phyloP scores from a whole-genome alignment of 2,113 vertebrate species.

The Xyrauchen texanus region DNA sequence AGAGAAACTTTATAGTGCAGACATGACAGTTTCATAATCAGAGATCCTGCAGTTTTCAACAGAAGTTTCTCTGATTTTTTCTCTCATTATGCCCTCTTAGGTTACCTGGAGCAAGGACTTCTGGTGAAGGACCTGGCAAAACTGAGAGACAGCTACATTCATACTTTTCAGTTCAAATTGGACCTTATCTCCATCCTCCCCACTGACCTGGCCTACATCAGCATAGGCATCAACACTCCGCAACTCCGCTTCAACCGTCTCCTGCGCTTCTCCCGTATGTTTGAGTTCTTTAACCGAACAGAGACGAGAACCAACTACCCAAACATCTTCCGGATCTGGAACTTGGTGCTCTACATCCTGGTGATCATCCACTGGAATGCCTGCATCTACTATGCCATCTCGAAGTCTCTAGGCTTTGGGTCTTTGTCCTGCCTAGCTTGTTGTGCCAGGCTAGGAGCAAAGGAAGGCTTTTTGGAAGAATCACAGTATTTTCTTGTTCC shows the following conservation, averaged over 20 bases:
- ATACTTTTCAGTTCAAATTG: slow-evolving; percentile 91
- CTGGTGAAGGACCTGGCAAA: slow-evolving; percentile 86
- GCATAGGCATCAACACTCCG: slow-evolving; percentile 81
- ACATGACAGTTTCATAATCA: too few relatives aligned
- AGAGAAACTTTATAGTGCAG: too few relatives aligned
- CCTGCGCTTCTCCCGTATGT: slow-evolving; percentile 92
- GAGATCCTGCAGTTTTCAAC: too few relatives aligned
- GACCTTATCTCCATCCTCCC: slow-evolving; percentile 88
- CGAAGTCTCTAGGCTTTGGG: slow-evolving; percentile 90
- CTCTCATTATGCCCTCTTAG: slow-evolving; percentile 64
- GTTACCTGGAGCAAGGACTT: slow-evolving; percentile 94
- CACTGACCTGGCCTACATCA: slow-evolving; percentile 86
- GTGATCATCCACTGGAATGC: slow-evolving; percentile 98
- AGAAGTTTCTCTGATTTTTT: too few relatives aligned
- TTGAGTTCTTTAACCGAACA: slow-evolving; percentile 93
- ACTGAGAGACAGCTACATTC: slow-evolving; percentile 81
- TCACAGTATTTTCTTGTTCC: too few relatives aligned
- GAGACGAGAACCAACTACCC: slow-evolving; percentile 96
- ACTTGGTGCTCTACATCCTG: slow-evolving; percentile 91
- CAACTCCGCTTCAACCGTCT: slow-evolving; percentile 92
- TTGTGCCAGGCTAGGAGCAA: too few relatives aligned
- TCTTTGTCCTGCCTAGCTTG: too few relatives aligned
- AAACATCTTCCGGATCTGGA: slow-evolving; percentile 91
- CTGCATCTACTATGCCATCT: slow-evolving; percentile 95
- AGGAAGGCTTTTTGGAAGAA: too few relatives aligned